These are phyloP conservation scores for Lytechinus pictus DNA, from an alignment of 35 echinoderm and acorn worm species.

Conservation along the genomic window DNA sequence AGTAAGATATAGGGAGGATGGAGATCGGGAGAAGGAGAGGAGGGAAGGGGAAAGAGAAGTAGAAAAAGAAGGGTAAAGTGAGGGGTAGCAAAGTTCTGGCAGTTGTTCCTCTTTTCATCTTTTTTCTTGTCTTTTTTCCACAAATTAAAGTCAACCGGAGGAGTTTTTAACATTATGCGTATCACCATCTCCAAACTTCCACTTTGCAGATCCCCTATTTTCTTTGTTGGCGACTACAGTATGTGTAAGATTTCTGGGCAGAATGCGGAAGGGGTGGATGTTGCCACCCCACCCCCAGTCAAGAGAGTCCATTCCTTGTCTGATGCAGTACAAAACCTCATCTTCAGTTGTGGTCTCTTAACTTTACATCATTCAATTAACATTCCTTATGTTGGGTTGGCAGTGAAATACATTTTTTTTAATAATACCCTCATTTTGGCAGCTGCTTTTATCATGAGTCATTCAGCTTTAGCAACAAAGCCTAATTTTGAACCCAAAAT, in stretches of 20 bases:
- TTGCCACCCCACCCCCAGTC: not conserved
- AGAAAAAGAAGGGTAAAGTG: too few relatives aligned
- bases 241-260: not conserved
- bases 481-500: conserved; percentile 4
- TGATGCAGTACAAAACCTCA: not conserved
- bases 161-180: not conserved
- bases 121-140: not conserved
- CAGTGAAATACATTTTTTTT: not conserved
- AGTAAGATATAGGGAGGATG: too few relatives aligned
- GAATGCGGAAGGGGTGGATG: too few relatives aligned
- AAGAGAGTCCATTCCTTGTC: not conserved
- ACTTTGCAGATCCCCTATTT: not conserved
- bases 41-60: too few relatives aligned
- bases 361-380: conserved; percentile 6
- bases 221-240: not conserved
- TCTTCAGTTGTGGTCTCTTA: not conserved
- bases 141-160: not conserved
- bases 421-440: not conserved
- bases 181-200: not conserved
- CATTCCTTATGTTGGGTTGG: not conserved
- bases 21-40: too few relatives aligned
- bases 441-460: not conserved
- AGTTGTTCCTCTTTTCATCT: not conserved
- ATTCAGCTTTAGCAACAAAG: not conserved
- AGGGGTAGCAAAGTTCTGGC: too few relatives aligned